Evolutionary conservation across 2,888 invertebrate genomes (phyloP).

Genomic region (Leucoptera coffeella): DNA sequence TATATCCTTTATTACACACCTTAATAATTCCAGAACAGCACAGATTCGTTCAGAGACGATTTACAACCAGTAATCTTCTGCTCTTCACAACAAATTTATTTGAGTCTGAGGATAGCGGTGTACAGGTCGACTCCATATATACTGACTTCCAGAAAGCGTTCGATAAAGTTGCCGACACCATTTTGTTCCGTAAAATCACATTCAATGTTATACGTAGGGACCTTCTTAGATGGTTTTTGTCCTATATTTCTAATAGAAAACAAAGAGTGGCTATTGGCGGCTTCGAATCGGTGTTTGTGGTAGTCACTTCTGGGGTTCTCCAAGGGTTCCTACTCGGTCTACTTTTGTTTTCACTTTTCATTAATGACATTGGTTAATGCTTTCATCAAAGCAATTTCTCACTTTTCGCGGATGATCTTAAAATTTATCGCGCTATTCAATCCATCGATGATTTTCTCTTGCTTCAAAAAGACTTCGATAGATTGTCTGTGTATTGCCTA

Average conservation of each 20-base stretch:
- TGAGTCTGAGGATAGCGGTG: not conserved
- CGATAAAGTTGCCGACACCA: not conserved
- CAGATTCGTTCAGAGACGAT: not conserved
- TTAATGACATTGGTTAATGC: conserved; percentile 5
- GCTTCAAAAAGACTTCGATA: too few relatives aligned
- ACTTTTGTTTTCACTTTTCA: conserved; percentile 6
- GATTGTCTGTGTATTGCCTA: too few relatives aligned
- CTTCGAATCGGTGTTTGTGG: not conserved
- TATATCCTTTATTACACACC: not conserved
- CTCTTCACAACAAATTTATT: not conserved
- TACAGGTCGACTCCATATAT: conserved; percentile 1
- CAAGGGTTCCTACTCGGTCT: conserved; percentile 7
- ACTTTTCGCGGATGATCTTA: conserved; percentile 6
- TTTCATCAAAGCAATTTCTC: conserved; percentile 4
- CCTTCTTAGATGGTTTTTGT: conserved; percentile 1
- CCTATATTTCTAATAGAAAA: conserved; percentile 1
- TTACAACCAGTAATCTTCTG: not conserved
- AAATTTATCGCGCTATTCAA: too few relatives aligned
- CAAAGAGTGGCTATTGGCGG: conserved; percentile 2
- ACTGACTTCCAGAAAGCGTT: conserved; percentile 1
- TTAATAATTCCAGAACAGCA: conserved; percentile 1
- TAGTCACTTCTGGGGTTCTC: conserved; percentile 11
- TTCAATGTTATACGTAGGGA: conserved; percentile 1
- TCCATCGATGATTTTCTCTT: too few relatives aligned
- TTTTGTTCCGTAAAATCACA: not conserved